phyloP scores from a whole-genome alignment of 2,797 vertebrate genomes.

The Lates japonicus region DNA sequence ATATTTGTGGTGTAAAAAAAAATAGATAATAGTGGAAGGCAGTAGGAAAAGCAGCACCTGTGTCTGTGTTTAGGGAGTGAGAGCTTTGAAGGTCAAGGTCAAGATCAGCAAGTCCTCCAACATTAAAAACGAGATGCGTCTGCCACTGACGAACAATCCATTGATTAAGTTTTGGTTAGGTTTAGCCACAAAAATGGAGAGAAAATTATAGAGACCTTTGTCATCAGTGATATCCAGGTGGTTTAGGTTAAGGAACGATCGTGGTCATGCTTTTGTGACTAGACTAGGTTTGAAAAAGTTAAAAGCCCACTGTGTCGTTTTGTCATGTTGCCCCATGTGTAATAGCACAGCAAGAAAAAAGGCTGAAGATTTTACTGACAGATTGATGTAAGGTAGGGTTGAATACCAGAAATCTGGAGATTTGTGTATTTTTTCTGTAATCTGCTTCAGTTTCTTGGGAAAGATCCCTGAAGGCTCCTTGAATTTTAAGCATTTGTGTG shows the following conservation, averaged over 20 bases:
- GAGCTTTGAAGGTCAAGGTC: no score
- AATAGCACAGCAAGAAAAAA: neutral
- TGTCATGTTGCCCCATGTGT: neutral
- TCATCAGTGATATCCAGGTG: neutral
- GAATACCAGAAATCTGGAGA: neutral
- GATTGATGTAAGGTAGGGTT: neutral
- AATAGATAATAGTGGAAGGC: neutral
- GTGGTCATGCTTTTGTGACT: neutral
- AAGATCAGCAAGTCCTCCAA: no score
- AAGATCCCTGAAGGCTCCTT: neutral
- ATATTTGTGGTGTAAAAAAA: slow-evolving; percentile 2
- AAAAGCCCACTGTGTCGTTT: neutral
- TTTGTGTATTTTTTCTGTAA: neutral
- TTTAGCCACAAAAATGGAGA: neutral
- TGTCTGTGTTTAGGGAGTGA: no score
- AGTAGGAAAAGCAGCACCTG: no score
- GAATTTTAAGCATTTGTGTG: neutral
- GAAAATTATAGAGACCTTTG: neutral
- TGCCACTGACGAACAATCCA: no score
- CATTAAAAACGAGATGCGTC: no score
- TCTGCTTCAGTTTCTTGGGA: neutral
- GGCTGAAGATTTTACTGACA: neutral
- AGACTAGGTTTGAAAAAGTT: neutral
- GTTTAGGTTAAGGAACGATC: neutral
- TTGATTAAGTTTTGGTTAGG: neutral